Base-by-base conservation (phyloP, 2,113 vertebrate genomes). In the Pipra filicauda region DNA sequence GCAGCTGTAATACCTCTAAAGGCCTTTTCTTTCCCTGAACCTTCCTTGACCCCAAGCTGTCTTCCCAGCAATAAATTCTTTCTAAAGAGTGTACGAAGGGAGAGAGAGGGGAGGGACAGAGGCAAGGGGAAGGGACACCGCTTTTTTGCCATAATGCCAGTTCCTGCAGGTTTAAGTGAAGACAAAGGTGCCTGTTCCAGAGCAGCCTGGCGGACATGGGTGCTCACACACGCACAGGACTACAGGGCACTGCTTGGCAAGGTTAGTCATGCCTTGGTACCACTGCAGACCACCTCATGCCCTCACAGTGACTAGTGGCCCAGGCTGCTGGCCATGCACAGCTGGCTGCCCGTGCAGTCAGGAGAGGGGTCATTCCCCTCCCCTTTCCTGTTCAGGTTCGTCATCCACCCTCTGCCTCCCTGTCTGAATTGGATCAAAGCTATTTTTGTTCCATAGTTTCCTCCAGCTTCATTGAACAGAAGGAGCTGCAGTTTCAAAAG, bases 21-120 rank as follows among this genome's bases (percentile, higher is more conserved):
- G 64, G 69, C n/a, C 65, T 95, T 61, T 94, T 83, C 66, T 89
- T 75, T 27, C 82, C 85, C 83, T 83, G 81, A 95, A 81, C 90
- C 92, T 80, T 93, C 85, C 75, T 31, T 94, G 85, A 95, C 66
- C 81, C 70, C 49, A 48, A 74, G 85, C 73, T 85, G 83, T 75
- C 75, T 88, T 86, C 88, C 73, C 88, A 76, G 80, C 78, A 89
- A 91, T 90, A 94, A 91, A 86, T 71, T 54, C 37, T 70, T 93
- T 88, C 35, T 35, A 55, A 73, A 82, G 74, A 52, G 44, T 2
- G 21, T 18, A 59, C 44, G 35, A 67, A 83, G 51, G 93, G 37
- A 95, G 35, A 55, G 41, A n/a, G n/a, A 41, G 21, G 41, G 54
- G 35, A 67, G 44, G 71, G 41, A 39, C 5, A 2, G 54, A 79